Percentiles rank a stretch among this genome's conserved stretches.
Evolutionary conservation across 2,113 vertebrate genomes (phyloP).

Genomic region (Lepus europaeus): DNA sequence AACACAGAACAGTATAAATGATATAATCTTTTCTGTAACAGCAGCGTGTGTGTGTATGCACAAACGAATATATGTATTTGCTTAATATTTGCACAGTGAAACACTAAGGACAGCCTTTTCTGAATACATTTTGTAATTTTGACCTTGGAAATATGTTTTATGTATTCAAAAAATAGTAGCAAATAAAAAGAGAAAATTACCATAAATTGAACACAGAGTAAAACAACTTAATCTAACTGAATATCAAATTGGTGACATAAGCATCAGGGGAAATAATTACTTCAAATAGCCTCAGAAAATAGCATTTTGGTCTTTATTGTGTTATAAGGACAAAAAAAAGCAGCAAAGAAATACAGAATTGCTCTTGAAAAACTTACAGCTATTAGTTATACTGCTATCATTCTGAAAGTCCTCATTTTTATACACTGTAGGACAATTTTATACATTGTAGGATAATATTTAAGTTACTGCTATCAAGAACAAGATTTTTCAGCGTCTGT

Average conservation of each 20-base stretch:
- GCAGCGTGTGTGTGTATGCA: background rate
- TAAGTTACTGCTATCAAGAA: background rate
- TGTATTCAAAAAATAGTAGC: conserved; percentile 8
- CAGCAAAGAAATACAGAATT: background rate
- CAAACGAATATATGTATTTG: background rate
- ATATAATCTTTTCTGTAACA: background rate
- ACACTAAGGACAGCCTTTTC: background rate
- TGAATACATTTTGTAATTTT: conserved; percentile 15
- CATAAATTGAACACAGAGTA: background rate
- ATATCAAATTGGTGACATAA: background rate
- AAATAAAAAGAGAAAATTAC: conserved; percentile 27
- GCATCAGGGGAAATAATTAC: background rate
- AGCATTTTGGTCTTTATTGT: conserved; percentile 28
- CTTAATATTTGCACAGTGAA: background rate
- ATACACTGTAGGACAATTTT: background rate
- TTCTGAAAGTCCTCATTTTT: background rate
- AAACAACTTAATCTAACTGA: conserved; percentile 10
- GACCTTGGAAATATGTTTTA: conserved; percentile 42
- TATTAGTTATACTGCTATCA: background rate
- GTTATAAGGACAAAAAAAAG: background rate
- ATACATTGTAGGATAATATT: background rate
- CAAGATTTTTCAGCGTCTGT: background rate
- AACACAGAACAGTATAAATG: background rate
- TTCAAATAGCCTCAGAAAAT: conserved; percentile 41
- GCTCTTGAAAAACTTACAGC: background rate